phyloP scores from a whole-genome alignment of 1,140 invertebrate genomes.

The Cheumatopsyche charites region DNA sequence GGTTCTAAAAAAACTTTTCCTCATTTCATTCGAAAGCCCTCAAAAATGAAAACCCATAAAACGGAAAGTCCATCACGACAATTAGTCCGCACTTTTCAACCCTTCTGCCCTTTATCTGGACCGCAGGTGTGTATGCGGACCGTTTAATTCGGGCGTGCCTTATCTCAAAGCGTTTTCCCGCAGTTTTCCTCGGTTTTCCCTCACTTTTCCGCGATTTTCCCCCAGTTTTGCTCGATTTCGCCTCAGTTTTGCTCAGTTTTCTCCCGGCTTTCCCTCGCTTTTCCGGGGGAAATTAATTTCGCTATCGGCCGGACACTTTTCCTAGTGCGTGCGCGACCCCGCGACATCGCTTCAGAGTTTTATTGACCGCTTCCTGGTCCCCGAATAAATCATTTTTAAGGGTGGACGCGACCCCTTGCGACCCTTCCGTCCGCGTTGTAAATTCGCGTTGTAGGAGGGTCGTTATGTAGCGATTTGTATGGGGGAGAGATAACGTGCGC shows the following conservation, averaged over 20 bases:
- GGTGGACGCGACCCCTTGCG: too few species aligned
- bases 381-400: too few species aligned
- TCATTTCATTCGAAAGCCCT: too few species aligned
- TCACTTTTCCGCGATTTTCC: conserved; percentile 27
- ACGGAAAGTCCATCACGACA: too few species aligned
- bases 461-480: too few species aligned
- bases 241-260: neutral
- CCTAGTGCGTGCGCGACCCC: conserved; percentile 7
- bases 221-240: neutral
- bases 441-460: too few species aligned
- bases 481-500: too few species aligned
- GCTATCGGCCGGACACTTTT: conserved; percentile 23
- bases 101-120: conserved; percentile 1
- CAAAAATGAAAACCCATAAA: too few species aligned
- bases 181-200: too few species aligned
- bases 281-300: conserved; percentile 24
- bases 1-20: too few species aligned
- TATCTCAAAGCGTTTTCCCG: conserved; percentile 14
- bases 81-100: neutral
- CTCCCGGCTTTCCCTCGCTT: conserved; percentile 25
- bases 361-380: neutral
- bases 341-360: too few species aligned
- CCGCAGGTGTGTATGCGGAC: conserved; percentile 8
- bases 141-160: conserved; percentile 31
- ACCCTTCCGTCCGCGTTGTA: too few species aligned